A percentile compares a stretch with the other conserved stretches of the same genome.
phyloP scores from a whole-genome alignment of 2,888 invertebrate genomes.

The Gymnosoma rotundatum region DNA sequence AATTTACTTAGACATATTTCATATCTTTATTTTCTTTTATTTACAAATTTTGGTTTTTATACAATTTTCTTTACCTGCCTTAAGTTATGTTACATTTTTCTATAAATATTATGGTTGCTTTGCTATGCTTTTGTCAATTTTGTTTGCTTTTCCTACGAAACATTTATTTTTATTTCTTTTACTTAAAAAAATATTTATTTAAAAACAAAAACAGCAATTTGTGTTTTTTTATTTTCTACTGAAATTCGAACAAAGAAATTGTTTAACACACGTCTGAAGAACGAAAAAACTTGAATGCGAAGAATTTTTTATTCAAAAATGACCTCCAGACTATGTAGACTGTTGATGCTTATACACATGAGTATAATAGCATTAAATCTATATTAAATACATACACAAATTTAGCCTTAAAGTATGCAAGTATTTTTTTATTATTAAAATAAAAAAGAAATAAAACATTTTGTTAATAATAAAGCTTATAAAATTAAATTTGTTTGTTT shows the following conservation, averaged over 20 bases:
- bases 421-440: neutral
- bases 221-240: too few relatives aligned
- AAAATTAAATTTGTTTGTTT: neutral
- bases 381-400: neutral
- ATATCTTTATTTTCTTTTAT: neutral
- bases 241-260: neutral
- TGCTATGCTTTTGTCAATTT: neutral
- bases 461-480: neutral
- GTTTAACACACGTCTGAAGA: constrained; percentile 36
- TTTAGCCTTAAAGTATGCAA: constrained; percentile 52
- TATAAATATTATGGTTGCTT: neutral
- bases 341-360: constrained; percentile 35
- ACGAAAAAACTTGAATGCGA: neutral
- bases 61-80: neutral
- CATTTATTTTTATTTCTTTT: neutral
- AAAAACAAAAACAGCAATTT: too few relatives aligned
- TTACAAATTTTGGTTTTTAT: neutral
- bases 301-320: constrained; percentile 23
- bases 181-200: neutral
- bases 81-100: constrained; percentile 15
- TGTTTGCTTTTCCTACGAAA: neutral
- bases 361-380: constrained; percentile 26
- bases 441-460: constrained; percentile 10
- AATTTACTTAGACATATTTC: neutral
- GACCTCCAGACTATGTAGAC: constrained; percentile 56